Base-by-base conservation (phyloP, 2,113 vertebrate genomes). In the Hippocampus barbouri region DNA sequence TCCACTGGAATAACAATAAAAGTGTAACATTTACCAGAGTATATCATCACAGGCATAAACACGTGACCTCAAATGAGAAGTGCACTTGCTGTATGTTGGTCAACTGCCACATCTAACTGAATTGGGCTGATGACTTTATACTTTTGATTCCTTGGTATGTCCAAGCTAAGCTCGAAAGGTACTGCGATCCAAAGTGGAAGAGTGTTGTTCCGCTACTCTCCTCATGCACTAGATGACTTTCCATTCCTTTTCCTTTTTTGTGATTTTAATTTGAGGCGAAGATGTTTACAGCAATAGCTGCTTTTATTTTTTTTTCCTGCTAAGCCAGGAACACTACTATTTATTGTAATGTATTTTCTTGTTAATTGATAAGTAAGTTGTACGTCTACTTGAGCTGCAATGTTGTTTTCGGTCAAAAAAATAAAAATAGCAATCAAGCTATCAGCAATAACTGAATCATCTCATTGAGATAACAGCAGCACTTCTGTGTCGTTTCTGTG, bases 251-350 rank as follows among this genome's bases (percentile, higher is more conserved):
- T 76, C 62, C 49, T 1, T 51, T 54, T 61, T 77, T 78, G 66
- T 27, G 11, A 63, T 69, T 68, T 60, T 14, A 77, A 72, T 79
- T 83, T 76, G 73, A 79, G 30, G 59, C 34, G 30, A 38, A 79
- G 27, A 78, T 90, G 83, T 88, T 90, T 85, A 86, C 82, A 83
- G 71, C 75, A 84, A 68, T 71, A 75, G 75, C 82, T 86, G 78
- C 82, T 85, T 59, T 59, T 70, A 30, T 70, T 15, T 60, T 27
- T 60, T 30, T 57, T 61, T 80, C 71, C 69, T 80, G 79, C 15
- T 73, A 77, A 77, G 70, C 75, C 72, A 43, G 27, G 73, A 87
- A 91, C 87, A 90, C 86, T 90, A 90, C 86, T 89, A 59, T 89
- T 83, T 90, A 85, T 85, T 72, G 34, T 76, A 21, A 69, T 65